These are phyloP conservation scores for Euwallacea fornicatus DNA, from an alignment of 1,140 invertebrate species.

Conservation along the genomic window DNA sequence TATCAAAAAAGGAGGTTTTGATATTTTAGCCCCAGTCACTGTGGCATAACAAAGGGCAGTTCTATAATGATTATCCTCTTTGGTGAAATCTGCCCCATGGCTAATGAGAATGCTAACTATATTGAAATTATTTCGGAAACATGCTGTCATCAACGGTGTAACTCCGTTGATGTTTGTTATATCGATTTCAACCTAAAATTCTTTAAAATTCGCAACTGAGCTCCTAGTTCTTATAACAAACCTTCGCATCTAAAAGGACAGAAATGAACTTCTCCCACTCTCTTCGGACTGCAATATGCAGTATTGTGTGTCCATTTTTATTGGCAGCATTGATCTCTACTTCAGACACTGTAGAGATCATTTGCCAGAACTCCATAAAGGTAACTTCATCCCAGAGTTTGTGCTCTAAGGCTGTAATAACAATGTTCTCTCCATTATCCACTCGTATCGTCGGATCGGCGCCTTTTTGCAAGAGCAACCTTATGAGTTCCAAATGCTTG, in stretches of 20 bases:
- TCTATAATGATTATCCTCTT: constrained; percentile 48
- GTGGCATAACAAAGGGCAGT: constrained; percentile 51
- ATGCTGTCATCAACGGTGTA: constrained; percentile 50
- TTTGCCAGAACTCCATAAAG: constrained; percentile 50
- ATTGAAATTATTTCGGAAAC: constrained; percentile 45
- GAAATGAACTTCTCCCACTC: constrained; percentile 50
- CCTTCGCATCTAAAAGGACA: constrained; percentile 40
- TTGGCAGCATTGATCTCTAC: constrained; percentile 49
- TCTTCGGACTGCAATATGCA: constrained; percentile 50
- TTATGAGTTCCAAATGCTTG: constrained; percentile 50
- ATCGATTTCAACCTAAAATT: constrained; percentile 45
- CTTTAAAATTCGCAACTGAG: neutral
- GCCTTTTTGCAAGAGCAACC: constrained; percentile 47
- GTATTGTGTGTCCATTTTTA: constrained; percentile 48
- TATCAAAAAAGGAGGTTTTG: constrained; percentile 36
- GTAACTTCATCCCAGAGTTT: constrained; percentile 50
- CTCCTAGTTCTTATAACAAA: constrained; percentile 12
- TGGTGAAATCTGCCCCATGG: constrained; percentile 43
- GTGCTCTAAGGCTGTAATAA: constrained; percentile 50
- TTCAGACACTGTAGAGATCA: constrained; percentile 32
- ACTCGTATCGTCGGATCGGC: constrained; percentile 48
- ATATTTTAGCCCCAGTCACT: constrained; percentile 37
- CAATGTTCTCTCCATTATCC: constrained; percentile 49
- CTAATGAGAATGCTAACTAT: constrained; percentile 44
- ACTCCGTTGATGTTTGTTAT: constrained; percentile 47